phyloP scores from a whole-genome alignment of 2,888 invertebrate species.

The Scelioninae gen. 2 region DNA sequence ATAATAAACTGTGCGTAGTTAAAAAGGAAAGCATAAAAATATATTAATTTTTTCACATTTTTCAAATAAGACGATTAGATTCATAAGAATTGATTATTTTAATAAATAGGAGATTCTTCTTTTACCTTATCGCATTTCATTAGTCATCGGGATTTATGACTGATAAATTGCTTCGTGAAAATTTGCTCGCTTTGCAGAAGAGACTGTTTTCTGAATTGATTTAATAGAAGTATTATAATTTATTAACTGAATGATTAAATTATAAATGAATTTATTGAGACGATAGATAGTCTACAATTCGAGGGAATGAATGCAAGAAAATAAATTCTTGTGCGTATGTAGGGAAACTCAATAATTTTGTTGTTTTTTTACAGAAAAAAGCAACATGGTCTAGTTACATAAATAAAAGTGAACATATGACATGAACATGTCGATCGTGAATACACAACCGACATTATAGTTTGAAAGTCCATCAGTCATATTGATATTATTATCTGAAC shows the following conservation, averaged over 20 bases:
- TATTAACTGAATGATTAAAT: background rate
- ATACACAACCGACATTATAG: background rate
- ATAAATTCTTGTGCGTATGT: too few relatives aligned
- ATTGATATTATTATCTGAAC: background rate
- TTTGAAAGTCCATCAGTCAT: background rate
- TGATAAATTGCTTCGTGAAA: conserved; percentile 11
- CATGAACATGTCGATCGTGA: conserved; percentile 5
- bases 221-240: background rate
- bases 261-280: background rate
- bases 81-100: background rate
- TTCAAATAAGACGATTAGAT: background rate
- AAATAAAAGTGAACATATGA: conserved; percentile 7
- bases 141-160: conserved; percentile 7
- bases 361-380: conserved; percentile 8
- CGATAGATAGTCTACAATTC: background rate
- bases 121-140: background rate
- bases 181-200: background rate
- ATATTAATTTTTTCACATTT: background rate
- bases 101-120: background rate
- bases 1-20: too few relatives aligned
- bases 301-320: background rate
- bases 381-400: conserved; percentile 10
- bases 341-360: conserved; percentile 14
- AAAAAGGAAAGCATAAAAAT: too few relatives aligned
- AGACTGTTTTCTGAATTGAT: background rate